Evolutionary conservation across 1,140 invertebrate species (phyloP).

Genomic region (Caenorhabditis brenneri): DNA sequence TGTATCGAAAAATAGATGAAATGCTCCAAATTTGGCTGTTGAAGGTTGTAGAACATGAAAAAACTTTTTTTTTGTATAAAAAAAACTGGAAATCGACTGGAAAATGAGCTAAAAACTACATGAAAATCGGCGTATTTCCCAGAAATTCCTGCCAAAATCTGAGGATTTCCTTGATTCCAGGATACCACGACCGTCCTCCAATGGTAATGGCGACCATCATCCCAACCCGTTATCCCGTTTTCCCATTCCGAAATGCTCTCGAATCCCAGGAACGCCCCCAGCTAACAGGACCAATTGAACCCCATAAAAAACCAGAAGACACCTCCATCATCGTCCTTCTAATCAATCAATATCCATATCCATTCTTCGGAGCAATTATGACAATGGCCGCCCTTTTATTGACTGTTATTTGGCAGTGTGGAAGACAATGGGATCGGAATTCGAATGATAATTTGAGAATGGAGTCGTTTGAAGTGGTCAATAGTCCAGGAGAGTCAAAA

Average conservation of each 20-base stretch:
- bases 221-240: constrained; percentile 29
- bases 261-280: neutral
- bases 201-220: constrained; percentile 26
- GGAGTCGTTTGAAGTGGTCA: neutral
- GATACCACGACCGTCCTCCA: constrained; percentile 46
- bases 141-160: too few relatives aligned
- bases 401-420: constrained; percentile 63
- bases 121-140: too few relatives aligned
- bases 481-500: constrained; percentile 33
- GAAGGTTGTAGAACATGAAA: too few relatives aligned
- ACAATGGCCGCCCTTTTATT: constrained; percentile 62
- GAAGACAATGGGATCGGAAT: constrained; percentile 49
- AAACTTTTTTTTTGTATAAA: too few relatives aligned
- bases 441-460: neutral
- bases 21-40: too few relatives aligned
- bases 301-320: neutral
- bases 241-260: neutral
- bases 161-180: neutral
- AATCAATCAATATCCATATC: constrained; percentile 26
- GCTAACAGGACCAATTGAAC: neutral
- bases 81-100: too few relatives aligned
- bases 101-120: too few relatives aligned
- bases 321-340: constrained; percentile 6
- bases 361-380: constrained; percentile 56
- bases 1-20: too few relatives aligned